Conservation (phyloP, 2,888 invertebrate genomes). For the Chromoteleia sp. region DNA sequence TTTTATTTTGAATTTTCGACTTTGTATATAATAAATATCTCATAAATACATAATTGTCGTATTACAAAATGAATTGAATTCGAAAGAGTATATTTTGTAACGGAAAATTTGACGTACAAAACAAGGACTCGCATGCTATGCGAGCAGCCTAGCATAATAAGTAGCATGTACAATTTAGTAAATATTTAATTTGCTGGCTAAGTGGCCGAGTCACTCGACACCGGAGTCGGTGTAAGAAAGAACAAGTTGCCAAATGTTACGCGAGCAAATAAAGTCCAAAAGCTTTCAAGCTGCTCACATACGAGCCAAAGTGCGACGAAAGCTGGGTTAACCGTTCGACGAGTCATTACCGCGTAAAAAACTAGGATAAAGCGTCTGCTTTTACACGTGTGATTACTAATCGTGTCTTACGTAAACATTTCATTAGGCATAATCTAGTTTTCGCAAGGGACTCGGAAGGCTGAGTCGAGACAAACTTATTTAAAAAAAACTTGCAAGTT, state of each 20-base stretch:
- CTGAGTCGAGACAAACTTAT: too few species aligned
- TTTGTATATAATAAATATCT: neutral
- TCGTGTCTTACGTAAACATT: too few species aligned
- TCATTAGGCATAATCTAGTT: too few species aligned
- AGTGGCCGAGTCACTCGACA: conserved; percentile 36
- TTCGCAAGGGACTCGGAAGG: too few species aligned
- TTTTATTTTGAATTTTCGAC: too few species aligned
- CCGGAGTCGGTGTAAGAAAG: conserved; percentile 31
- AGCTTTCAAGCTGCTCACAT: conserved; percentile 55
- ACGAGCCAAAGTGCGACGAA: conserved; percentile 41
- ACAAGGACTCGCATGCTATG: neutral
- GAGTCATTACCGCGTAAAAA: conserved; percentile 52
- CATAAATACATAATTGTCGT: neutral
- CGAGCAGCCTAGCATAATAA: conserved; percentile 24
- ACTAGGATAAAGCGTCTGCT: conserved; percentile 19
- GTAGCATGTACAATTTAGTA: conserved; percentile 31
- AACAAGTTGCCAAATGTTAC: conserved; percentile 43
- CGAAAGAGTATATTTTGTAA: neutral
- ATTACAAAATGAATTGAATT: neutral
- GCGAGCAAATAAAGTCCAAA: conserved; percentile 53
- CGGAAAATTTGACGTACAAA: conserved; percentile 16
- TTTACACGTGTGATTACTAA: conserved; percentile 39
- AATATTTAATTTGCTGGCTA: conserved; percentile 53
- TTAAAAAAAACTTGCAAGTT: too few species aligned
- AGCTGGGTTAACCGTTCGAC: conserved; percentile 62